Conservation (phyloP, 2,797 vertebrate genomes). For the Cryptoprocta ferox region DNA sequence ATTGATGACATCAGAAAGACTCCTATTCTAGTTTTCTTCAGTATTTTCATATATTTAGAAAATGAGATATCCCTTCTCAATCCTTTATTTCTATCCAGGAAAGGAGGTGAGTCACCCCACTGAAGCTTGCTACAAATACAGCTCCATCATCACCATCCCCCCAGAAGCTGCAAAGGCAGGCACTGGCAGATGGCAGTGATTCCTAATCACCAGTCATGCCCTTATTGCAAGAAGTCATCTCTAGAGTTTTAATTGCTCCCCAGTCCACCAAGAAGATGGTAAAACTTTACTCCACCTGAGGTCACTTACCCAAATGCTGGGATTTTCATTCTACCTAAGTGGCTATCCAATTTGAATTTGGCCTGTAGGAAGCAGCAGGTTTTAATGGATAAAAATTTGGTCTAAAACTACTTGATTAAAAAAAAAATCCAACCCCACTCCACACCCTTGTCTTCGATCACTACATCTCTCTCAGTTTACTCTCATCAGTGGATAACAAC, state of each 20-base stretch:
- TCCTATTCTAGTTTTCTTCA: constrained; percentile 67
- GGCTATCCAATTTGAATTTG: neutral
- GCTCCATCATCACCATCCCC: neutral
- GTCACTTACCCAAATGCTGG: neutral
- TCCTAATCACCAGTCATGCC: neutral
- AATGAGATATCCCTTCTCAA: constrained; percentile 57
- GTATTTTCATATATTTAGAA: constrained; percentile 74
- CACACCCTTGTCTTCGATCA: neutral
- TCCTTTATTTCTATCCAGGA: constrained; percentile 10
- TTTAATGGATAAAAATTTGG: neutral
- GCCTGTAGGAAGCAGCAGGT: neutral
- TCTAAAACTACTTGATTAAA: neutral
- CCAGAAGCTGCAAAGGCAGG: neutral
- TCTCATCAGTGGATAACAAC: neutral
- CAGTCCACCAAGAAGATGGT: neutral
- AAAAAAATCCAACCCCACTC: neutral
- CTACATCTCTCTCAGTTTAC: neutral
- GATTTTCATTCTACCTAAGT: neutral
- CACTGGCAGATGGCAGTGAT: neutral
- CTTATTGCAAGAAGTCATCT: constrained; percentile 19
- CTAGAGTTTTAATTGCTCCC: constrained; percentile 17
- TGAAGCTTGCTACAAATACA: constrained; percentile 42
- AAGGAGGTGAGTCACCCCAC: constrained; percentile 69
- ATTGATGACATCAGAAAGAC: constrained; percentile 71
- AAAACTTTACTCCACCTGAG: neutral